phyloP scores from a whole-genome alignment of 2,113 vertebrate genomes.

The Leucosticte australis region DNA sequence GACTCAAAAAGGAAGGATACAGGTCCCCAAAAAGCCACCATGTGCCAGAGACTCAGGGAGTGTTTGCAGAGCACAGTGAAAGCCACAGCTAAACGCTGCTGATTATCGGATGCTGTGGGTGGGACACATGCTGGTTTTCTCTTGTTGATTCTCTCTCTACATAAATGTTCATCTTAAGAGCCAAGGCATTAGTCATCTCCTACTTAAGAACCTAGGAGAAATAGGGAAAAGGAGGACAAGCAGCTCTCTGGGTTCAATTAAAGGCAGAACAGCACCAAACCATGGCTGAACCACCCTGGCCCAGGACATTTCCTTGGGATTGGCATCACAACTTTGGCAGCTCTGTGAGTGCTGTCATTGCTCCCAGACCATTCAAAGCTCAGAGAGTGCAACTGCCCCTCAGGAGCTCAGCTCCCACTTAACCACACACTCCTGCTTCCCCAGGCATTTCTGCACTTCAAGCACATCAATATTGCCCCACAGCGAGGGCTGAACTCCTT shows the following conservation, averaged over 20 bases:
- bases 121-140: constrained; percentile 43
- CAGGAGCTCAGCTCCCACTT: not conserved
- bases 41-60: not conserved
- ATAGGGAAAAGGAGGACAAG: not conserved
- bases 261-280: not conserved
- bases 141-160: constrained; percentile 41
- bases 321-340: not conserved
- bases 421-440: rapidly evolving
- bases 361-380: not conserved
- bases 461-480: rapidly evolving
- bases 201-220: not conserved
- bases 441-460: not conserved
- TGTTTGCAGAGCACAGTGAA: not conserved
- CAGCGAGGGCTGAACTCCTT: rapidly evolving
- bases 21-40: not conserved
- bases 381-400: rapidly evolving
- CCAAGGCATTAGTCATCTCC: constrained; percentile 47
- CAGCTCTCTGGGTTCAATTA: not conserved
- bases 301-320: not conserved
- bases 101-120: constrained; percentile 20
- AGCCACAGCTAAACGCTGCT: constrained; percentile 3
- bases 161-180: constrained; percentile 44
- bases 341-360: rapidly evolving
- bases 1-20: not conserved
- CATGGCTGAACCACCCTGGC: not conserved